Base-by-base conservation (phyloP, 2,888 invertebrate genomes). In the Campopleginae sp. region DNA sequence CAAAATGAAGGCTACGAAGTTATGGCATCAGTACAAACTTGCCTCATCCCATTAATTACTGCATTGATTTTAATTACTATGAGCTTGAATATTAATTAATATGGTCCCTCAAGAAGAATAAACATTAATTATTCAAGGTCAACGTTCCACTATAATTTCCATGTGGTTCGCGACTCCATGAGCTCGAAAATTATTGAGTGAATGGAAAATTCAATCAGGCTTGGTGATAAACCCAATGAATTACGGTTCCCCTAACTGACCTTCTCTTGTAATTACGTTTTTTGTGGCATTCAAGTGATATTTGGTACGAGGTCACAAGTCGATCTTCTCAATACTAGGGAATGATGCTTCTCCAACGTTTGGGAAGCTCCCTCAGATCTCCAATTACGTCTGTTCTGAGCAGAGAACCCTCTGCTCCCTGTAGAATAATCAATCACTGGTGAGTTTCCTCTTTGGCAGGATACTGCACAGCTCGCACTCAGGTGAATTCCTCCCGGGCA, bases 401-500 rank as follows among this genome's bases (percentile, higher is more conserved):
- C 33, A 14, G 51, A 42, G 38, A 54, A 23, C 58, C 17, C 38
- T n/a, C 42, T n/a, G n/a, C n/a, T 42, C 54, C 17, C 42, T 54
- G 8, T 42, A 42, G 58, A 33, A 5, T 27, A 58, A 72, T 58
- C 72, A 72, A 72, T 72, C 72, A 72, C 54, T 71, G 33, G 33
- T 27, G 27, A 7, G 33, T 17, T 17, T 54, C 42, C 42, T 12
- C 72, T 7, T 42, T 58, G 42, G 33, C 23, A 58, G 58, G 46
- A 46, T 46, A 46, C 44, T 72, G 19, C 58, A 23, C 46, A 10
- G 46, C 46, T 46, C 27, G 68, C 46, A 27, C 17, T 27, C 5
- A n/a, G 8, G 27, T 46, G 10, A 68, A 46, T 68, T 31, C 6
- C 12, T 68, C 17, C 17, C 51, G 33, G 12, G 51, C 31, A 46